phyloP scores from a whole-genome alignment of 2,113 vertebrate genomes.

The Muntiacus reevesi region DNA sequence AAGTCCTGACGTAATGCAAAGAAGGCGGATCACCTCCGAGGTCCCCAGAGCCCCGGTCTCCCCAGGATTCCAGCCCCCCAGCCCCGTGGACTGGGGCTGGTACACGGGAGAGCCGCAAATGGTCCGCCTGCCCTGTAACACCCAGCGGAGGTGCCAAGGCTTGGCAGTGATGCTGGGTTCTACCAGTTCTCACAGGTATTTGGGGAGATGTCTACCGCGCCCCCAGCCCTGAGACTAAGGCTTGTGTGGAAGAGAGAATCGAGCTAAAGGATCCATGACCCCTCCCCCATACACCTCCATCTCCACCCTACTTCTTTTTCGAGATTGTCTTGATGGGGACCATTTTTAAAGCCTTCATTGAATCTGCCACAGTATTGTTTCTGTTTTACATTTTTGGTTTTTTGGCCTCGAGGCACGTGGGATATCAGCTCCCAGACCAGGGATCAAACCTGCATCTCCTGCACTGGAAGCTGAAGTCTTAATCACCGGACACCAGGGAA shows the following conservation, averaged over 20 bases:
- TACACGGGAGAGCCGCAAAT: background rate
- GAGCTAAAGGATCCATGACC: background rate
- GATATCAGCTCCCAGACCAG: background rate
- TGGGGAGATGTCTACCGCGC: background rate
- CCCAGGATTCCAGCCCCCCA: background rate
- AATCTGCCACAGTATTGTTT: background rate
- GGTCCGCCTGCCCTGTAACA: background rate
- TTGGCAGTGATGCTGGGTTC: rapidly evolving
- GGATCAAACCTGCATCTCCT: background rate
- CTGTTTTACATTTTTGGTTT: background rate
- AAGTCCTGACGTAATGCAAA: background rate
- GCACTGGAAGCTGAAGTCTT: background rate
- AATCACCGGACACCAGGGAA: background rate
- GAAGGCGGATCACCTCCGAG: background rate
- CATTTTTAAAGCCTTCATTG: background rate
- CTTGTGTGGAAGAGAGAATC: background rate
- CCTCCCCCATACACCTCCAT: rapidly evolving
- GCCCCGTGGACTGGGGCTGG: background rate
- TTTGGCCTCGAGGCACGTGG: background rate
- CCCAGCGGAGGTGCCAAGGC: rapidly evolving
- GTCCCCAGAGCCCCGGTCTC: background rate
- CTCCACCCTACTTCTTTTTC: background rate
- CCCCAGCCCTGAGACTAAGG: background rate
- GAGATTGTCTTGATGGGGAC: background rate
- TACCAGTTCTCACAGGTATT: background rate